phyloP scores from a whole-genome alignment of 2,797 vertebrate genomes.

The Squalus acanthias region DNA sequence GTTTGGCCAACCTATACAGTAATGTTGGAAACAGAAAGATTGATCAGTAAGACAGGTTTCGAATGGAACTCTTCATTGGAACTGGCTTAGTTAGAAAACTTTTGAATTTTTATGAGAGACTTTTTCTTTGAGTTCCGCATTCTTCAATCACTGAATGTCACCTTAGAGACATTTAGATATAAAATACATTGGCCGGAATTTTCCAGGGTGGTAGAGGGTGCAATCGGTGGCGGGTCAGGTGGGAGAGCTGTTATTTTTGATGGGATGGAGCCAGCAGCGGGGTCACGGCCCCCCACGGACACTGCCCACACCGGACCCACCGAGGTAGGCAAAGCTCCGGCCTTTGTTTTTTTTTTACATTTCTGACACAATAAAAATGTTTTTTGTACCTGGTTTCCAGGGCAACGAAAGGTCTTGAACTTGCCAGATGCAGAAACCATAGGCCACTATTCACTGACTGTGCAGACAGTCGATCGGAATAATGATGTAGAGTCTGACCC shows the following conservation, averaged over 20 bases:
- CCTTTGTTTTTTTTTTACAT: not conserved
- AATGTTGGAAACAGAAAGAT: not conserved
- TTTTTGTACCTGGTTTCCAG: slow-evolving; percentile 3
- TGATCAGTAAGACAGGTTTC: not conserved
- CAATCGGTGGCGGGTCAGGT: too few relatives aligned
- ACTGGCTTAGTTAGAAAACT: not conserved
- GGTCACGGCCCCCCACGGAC: too few relatives aligned
- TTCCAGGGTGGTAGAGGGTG: too few relatives aligned
- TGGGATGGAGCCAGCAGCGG: too few relatives aligned
- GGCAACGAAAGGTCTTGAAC: slow-evolving; percentile 43
- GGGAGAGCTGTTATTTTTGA: too few relatives aligned
- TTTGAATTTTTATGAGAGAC: not conserved
- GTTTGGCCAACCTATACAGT: not conserved
- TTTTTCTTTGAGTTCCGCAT: not conserved
- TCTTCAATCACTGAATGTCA: not conserved
- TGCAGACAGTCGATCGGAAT: slow-evolving; percentile 41
- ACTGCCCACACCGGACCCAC: too few relatives aligned
- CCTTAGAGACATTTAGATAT: not conserved
- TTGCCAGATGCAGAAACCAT: slow-evolving; percentile 43
- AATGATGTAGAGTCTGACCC: slow-evolving; percentile 40
- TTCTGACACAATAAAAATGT: not conserved
- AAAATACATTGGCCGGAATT: not conserved
- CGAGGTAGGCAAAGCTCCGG: too few relatives aligned
- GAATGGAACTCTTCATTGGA: not conserved
- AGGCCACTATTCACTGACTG: slow-evolving; percentile 33